phyloP scores from a whole-genome alignment of 2,797 vertebrate species.

The Acanthopagrus latus region DNA sequence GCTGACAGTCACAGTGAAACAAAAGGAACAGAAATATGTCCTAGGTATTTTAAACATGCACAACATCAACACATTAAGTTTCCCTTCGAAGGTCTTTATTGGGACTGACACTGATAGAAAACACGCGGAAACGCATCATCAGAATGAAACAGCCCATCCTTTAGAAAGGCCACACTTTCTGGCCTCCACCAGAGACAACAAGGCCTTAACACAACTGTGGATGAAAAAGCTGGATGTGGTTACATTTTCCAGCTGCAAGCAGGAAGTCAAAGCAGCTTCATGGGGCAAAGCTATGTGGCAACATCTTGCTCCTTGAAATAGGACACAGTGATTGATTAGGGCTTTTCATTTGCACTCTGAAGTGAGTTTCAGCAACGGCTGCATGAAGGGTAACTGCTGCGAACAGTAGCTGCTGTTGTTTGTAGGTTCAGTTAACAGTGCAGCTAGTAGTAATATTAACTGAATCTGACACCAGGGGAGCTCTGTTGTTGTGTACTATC shows the following conservation, averaged over 20 bases:
- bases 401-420: too few species aligned
- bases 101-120: neutral
- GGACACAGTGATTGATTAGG: neutral
- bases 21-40: neutral
- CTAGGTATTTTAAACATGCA: neutral
- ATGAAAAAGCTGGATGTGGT: neutral
- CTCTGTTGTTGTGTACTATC: too few species aligned
- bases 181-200: neutral
- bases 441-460: too few species aligned
- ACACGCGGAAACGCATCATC: neutral
- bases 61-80: neutral
- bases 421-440: too few species aligned
- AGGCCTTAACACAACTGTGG: neutral
- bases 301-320: neutral
- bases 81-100: neutral
- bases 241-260: neutral
- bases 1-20: conserved; percentile 24
- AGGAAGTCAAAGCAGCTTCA: neutral
- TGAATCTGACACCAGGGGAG: too few species aligned
- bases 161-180: neutral
- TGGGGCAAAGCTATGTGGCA: neutral
- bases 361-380: neutral
- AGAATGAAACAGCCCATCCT: too few species aligned
- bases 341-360: neutral
- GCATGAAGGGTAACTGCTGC: neutral